Base-by-base conservation (phyloP, 2,797 vertebrate species). In the Tragopan temminckii region DNA sequence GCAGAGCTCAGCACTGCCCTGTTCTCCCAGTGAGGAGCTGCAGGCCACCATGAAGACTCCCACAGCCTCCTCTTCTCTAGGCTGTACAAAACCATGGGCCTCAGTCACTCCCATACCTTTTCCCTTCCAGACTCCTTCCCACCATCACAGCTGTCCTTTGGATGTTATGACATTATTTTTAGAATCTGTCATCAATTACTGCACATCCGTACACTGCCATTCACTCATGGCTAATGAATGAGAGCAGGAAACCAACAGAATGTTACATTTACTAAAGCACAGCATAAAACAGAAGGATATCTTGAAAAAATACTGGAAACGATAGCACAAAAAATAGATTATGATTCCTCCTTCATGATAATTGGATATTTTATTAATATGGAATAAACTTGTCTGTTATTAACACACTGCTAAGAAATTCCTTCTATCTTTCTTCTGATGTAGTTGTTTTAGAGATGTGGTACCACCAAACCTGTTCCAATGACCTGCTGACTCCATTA, bases 361-460 rank as follows among this genome's bases (percentile, higher is more conserved):
- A 53, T 31, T 53, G 53, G 42, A 17, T 71, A 81, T 70, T 94
- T 91, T 79, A 85, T 46, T 57, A 50, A 18, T 11, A 29, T 7
- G 42, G 40, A 80, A 86, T 15, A 77, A 80, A 74, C 21, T 24
- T 36, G 17, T 9, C 57, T 90, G 77, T 82, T 63, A 81, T 70
- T 79, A 81, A 88, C 4, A 66, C 20, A 46, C 24, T 14, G 69
- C 40, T 21, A 33, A 93, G 40, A 85, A 90, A 90, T 89, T 94
- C 52, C 13, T 79, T 81, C 84, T 93, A 40, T 71, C 78, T 83
- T 71, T 33, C 27, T 66, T 61, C 19, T 29, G 59, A 38, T 4
- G 5, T 3, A 21, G 12, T 16, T 27, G 13, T 50, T 52, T 52
- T 17, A 17, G 27, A 29, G 31, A 55, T 18, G 18, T n/a, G 29